phyloP scores from a whole-genome alignment of 2,888 invertebrate species.

The Eristalinus sepulchralis region DNA sequence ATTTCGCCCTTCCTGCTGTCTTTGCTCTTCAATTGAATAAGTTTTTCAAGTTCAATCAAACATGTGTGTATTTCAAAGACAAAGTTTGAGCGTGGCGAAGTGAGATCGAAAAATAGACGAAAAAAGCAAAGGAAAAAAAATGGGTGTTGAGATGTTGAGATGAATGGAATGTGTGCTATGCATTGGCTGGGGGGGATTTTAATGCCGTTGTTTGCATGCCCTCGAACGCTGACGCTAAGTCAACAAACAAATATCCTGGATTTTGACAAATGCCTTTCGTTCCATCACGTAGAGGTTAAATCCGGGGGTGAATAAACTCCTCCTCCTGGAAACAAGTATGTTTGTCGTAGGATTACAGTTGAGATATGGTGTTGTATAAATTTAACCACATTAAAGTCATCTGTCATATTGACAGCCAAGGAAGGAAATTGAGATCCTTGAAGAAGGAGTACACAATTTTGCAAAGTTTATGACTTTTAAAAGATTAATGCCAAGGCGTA shows the following conservation, averaged over 20 bases:
- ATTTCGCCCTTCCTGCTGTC: slow-evolving; percentile 29
- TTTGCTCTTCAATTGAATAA: slow-evolving; percentile 44
- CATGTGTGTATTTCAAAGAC: slow-evolving; percentile 33
- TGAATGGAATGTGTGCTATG: slow-evolving; percentile 8
- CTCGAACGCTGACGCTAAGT: slow-evolving; percentile 37
- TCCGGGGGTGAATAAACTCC: slow-evolving; percentile 6
- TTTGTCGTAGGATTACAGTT: slow-evolving; percentile 35
- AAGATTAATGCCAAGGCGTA: neutral
- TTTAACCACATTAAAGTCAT: slow-evolving; percentile 38
- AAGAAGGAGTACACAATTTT: neutral
- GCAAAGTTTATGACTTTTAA: slow-evolving; percentile 5
- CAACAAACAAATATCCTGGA: slow-evolving; percentile 54
- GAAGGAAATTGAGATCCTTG: slow-evolving; percentile 44
- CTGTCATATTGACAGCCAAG: slow-evolving; percentile 24
- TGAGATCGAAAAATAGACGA: neutral
- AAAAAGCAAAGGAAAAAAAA: neutral
- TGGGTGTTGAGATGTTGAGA: slow-evolving; percentile 19
- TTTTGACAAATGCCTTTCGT: slow-evolving; percentile 57
- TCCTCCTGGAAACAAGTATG: neutral
- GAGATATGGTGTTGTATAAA: slow-evolving; percentile 41
- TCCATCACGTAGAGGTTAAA: slow-evolving; percentile 21
- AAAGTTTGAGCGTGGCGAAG: slow-evolving; percentile 41
- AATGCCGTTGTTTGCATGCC: slow-evolving; percentile 8
- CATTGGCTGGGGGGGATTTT: neutral
- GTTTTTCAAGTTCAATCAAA: slow-evolving; percentile 43